Base-by-base conservation (phyloP, 2,797 vertebrate species). In the Syngnathus acus region DNA sequence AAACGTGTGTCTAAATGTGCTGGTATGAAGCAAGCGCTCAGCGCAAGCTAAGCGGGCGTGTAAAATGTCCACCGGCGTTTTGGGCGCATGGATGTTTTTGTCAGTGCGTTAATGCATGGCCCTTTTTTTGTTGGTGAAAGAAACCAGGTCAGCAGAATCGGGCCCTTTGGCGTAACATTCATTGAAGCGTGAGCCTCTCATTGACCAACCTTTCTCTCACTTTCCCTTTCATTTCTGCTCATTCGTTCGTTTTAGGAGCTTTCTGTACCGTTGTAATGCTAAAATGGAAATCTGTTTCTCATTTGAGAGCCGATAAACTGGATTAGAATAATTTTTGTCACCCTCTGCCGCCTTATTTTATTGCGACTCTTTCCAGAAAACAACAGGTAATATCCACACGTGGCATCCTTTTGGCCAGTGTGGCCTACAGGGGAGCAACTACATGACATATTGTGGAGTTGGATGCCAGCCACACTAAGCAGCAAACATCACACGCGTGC, bases 121-220 rank as follows among this genome's bases (percentile, higher is more conserved):
- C 66, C 81, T 82, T 82, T 77, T 65, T 83, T 82, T 81, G 82
- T 81, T 77, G 60, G 74, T 74, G 65, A 84, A 82, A 84, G 84
- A 89, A 89, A 88, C 71, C 83, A 83, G 86, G 88, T 88, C 88
- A 90, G 87, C 83, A 86, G 73, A 89, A 86, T 75, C 72, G 43
- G 78, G 66, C 82, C 82, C 81, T 78, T 62, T 82, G 80, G 81
- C 79, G 68, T 43, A 71, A 75, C 74, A 66, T 37, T 71, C 77
- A 78, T 4, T 77, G 82, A 75, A 74, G 84, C 75, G 38, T 72
- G 64, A 78, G 70, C 37, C 73, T 65, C 72, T 73, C 67, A 19
- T 67, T 81, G 66, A 77, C 78, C 71, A 26, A 66, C 19, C 48
- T 2, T 21, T 51, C n/a, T 39, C 64, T 67, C 65, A 21, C 54